phyloP scores from a whole-genome alignment of 2,113 vertebrate genomes.

The Sinocyclocheilus rhinocerous region DNA sequence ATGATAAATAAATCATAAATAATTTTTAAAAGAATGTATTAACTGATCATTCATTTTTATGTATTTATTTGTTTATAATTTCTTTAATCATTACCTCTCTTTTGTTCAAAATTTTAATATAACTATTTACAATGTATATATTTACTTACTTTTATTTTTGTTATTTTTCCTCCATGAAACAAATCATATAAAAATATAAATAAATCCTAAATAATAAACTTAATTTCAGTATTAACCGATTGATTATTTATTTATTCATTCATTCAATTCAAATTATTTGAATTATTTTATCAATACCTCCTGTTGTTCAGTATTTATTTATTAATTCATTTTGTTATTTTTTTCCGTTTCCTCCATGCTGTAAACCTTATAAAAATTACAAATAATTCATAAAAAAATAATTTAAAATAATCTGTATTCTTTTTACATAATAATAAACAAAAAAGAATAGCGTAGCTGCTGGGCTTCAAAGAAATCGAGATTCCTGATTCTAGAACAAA shows the following conservation, averaged over 20 bases:
- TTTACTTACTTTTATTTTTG: neutral
- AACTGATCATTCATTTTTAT: too few species aligned
- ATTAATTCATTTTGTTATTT: too few species aligned
- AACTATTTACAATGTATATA: too few species aligned
- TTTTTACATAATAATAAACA: neutral
- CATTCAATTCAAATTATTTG: neutral
- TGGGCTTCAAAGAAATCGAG: constrained; percentile 29
- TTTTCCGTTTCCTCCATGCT: neutral
- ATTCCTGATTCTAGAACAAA: constrained; percentile 10
- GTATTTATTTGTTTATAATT: too few species aligned
- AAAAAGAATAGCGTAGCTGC: neutral
- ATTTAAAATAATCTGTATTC: neutral
- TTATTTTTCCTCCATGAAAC: neutral
- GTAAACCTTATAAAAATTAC: neutral
- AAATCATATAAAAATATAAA: neutral
- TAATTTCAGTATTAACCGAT: too few species aligned
- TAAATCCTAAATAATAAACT: neutral
- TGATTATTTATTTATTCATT: neutral
- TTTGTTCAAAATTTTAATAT: too few species aligned
- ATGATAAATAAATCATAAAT: neutral
- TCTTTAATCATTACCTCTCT: too few species aligned
- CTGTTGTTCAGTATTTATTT: neutral
- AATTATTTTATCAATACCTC: neutral
- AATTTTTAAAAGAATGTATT: neutral
- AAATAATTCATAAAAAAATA: neutral